Evolutionary conservation across 1,140 invertebrate genomes (phyloP).

Genomic region (Dendrolimus punctatus): DNA sequence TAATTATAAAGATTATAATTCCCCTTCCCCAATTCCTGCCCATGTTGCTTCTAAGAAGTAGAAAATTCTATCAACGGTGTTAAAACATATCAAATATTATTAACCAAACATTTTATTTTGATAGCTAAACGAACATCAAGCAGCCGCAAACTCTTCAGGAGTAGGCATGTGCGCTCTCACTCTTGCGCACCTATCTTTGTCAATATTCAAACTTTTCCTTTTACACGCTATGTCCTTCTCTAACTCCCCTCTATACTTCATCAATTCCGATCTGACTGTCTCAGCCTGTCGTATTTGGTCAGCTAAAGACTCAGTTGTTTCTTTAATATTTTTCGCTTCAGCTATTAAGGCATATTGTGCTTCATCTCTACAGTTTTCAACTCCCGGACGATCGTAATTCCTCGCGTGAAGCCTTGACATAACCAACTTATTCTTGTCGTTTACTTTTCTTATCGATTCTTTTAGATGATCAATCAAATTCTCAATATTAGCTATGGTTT

Average conservation of each 20-base stretch:
- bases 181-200: conserved; percentile 76
- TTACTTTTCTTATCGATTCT: conserved; percentile 74
- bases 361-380: conserved; percentile 81
- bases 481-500: conserved; percentile 79
- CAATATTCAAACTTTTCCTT: conserved; percentile 79
- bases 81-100: too few species aligned
- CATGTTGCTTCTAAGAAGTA: too few species aligned
- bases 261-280: conserved; percentile 72
- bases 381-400: conserved; percentile 73
- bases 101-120: too few species aligned
- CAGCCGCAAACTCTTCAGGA: conserved; percentile 73
- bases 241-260: conserved; percentile 74
- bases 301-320: conserved; percentile 37
- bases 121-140: too few species aligned
- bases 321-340: conserved; percentile 50
- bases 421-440: conserved; percentile 79
- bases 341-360: conserved; percentile 74
- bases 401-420: conserved; percentile 82
- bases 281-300: conserved; percentile 76
- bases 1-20: too few species aligned
- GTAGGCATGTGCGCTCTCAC: conserved; percentile 80
- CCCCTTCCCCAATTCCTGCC: too few species aligned
- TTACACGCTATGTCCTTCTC: conserved; percentile 83
- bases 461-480: conserved; percentile 76
- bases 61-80: too few species aligned